These are phyloP conservation scores for Drosophila mayri DNA, from an alignment of 1,140 invertebrate genomes.

Conservation along the genomic window DNA sequence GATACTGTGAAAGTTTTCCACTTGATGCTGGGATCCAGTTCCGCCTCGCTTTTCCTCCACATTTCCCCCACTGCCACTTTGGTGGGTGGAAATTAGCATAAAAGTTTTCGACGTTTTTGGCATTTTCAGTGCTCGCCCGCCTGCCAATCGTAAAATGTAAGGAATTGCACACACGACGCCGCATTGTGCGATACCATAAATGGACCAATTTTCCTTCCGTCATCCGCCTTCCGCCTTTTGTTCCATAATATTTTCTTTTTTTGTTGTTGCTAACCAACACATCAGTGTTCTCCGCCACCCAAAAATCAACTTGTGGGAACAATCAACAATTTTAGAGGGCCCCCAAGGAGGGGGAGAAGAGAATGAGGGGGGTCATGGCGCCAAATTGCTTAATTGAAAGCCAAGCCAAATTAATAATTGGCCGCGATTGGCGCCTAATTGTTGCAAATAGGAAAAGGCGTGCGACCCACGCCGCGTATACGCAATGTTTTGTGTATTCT, in stretches of 20 bases:
- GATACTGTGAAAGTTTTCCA: slow-evolving; percentile 74
- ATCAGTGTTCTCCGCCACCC: slow-evolving; percentile 17
- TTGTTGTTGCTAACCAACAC: slow-evolving; percentile 9
- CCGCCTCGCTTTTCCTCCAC: slow-evolving; percentile 1
- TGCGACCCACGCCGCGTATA: slow-evolving; percentile 62
- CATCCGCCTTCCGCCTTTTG: slow-evolving; percentile 53
- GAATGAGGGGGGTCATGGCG: slow-evolving; percentile 10
- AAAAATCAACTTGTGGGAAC: slow-evolving; percentile 41
- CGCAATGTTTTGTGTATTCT: slow-evolving; percentile 57
- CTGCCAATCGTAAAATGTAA: slow-evolving; percentile 75
- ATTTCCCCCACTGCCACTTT: neutral
- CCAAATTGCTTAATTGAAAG: slow-evolving; percentile 78
- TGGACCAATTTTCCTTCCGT: slow-evolving; percentile 67
- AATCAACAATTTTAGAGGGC: slow-evolving; percentile 26
- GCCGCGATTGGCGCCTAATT: slow-evolving; percentile 74
- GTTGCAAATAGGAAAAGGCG: slow-evolving; percentile 73
- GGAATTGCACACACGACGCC: slow-evolving; percentile 72
- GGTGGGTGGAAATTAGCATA: slow-evolving; percentile 75
- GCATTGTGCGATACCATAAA: slow-evolving; percentile 61
- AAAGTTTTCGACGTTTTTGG: slow-evolving; percentile 57
- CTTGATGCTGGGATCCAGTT: slow-evolving; percentile 56
- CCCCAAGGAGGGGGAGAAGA: neutral
- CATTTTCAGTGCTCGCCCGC: slow-evolving; percentile 50
- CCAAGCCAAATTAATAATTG: slow-evolving; percentile 79
- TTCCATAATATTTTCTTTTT: slow-evolving; percentile 24